Evolutionary conservation across 2,113 vertebrate genomes (phyloP).

Genomic region (Anoplopoma fimbria): DNA sequence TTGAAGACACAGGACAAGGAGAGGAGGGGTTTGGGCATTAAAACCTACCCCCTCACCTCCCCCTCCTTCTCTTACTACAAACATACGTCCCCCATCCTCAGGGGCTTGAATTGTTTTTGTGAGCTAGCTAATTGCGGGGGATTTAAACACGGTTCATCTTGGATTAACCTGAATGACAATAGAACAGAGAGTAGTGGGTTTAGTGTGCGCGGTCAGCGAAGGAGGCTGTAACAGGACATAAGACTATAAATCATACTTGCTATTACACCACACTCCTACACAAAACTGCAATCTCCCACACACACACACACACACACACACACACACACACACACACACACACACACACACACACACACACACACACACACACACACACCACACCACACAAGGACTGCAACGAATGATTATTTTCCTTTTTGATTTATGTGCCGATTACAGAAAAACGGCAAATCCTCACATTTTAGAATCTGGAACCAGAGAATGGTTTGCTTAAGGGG

Average conservation of each 20-base stretch:
- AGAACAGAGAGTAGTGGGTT: conserved; percentile 44
- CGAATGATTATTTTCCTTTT: background rate
- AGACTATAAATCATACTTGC: conserved; percentile 33
- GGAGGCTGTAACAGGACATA: conserved; percentile 34
- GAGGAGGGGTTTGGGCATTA: conserved; percentile 13
- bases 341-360: background rate
- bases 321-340: background rate
- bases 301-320: background rate
- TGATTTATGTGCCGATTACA: background rate
- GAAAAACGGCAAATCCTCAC: background rate
- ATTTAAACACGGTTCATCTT: conserved; percentile 65
- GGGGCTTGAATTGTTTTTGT: conserved; percentile 44
- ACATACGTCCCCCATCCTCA: conserved; percentile 16
- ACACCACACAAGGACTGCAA: background rate
- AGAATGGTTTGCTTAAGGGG: background rate
- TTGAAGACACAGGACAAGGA: conserved; percentile 46
- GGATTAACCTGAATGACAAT: conserved; percentile 74
- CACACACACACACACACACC: conserved; percentile 14
- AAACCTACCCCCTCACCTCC: background rate
- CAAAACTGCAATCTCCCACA: background rate
- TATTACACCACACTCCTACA: conserved; percentile 12
- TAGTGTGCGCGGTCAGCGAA: conserved; percentile 47
- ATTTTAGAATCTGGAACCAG: background rate
- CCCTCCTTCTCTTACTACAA: background rate
- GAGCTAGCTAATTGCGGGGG: conserved; percentile 67